Conservation (phyloP, 2,888 invertebrate species). For the Leptinotarsa tumamoca region DNA sequence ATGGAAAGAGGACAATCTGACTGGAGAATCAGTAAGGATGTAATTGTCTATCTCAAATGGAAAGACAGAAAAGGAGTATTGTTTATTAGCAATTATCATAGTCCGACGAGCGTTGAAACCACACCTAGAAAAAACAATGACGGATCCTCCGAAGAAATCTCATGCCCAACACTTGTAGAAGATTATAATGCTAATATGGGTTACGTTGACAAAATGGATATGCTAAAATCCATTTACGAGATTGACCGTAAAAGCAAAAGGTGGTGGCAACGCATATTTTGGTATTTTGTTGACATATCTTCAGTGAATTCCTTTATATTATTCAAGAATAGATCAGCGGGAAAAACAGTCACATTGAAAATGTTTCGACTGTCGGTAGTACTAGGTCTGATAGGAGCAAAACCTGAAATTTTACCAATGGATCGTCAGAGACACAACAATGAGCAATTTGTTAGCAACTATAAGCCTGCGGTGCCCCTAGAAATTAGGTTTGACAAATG, state of each 20-base stretch:
- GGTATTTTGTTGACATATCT: neutral
- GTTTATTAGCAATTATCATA: neutral
- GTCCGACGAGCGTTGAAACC: neutral
- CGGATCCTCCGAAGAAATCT: conserved; percentile 22
- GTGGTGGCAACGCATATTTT: neutral
- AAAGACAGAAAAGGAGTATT: conserved; percentile 17
- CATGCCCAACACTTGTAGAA: conserved; percentile 29
- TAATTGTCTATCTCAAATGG: conserved; percentile 22
- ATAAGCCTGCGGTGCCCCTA: too few relatives aligned
- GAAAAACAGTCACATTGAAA: neutral
- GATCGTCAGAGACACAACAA: too few relatives aligned
- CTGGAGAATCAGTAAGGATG: conserved; percentile 6
- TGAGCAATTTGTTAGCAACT: too few relatives aligned
- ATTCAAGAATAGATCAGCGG: conserved; percentile 8
- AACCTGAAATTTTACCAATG: too few relatives aligned
- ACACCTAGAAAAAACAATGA: neutral
- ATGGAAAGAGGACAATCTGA: conserved; percentile 6
- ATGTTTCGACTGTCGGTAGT: too few relatives aligned
- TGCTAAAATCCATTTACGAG: conserved; percentile 9
- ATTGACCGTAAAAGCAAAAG: neutral
- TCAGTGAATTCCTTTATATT: neutral
- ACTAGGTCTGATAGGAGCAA: too few relatives aligned
- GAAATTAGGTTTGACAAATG: too few relatives aligned
- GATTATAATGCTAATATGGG: conserved; percentile 33
- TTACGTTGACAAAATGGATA: conserved; percentile 26